These are phyloP conservation scores for Caradrina clavipalpis DNA, from an alignment of 2,888 invertebrate genomes.

Conservation along the genomic window DNA sequence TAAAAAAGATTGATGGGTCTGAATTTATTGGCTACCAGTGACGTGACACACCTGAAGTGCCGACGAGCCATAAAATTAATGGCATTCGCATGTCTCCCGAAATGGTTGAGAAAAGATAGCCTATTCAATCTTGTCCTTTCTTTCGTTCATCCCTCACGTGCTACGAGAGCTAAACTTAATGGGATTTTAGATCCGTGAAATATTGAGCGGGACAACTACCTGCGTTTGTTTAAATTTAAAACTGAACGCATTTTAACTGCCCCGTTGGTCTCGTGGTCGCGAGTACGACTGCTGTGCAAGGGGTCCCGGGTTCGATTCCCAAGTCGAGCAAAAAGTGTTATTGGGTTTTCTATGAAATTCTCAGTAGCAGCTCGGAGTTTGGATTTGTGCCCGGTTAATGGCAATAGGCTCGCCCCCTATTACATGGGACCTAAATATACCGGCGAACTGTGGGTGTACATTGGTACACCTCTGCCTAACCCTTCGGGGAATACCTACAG, in stretches of 20 bases:
- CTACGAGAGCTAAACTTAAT: conserved; percentile 31
- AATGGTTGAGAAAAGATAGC: conserved; percentile 67
- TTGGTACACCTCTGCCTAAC: too few species aligned
- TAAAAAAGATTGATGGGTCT: conserved; percentile 63
- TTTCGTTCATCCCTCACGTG: conserved; percentile 51
- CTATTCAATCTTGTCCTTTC: conserved; percentile 60
- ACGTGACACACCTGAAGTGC: conserved; percentile 57
- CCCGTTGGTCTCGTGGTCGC: too few species aligned
- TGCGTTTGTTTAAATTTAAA: conserved; percentile 30
- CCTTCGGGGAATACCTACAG: too few species aligned
- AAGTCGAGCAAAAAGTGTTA: too few species aligned
- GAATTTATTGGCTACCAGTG: conserved; percentile 63
- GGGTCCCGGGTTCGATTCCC: too few species aligned
- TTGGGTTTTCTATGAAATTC: too few species aligned
- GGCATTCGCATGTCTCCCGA: conserved; percentile 77
- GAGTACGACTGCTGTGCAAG: too few species aligned
- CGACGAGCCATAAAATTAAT: conserved; percentile 81
- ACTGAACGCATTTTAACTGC: conserved; percentile 15
- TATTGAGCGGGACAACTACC: conserved; percentile 24
- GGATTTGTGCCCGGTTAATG: too few species aligned
- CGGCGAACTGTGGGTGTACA: too few species aligned
- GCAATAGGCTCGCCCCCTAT: too few species aligned
- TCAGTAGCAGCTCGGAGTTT: too few species aligned
- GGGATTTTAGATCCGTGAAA: conserved; percentile 46
- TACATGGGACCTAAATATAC: too few species aligned